A percentile compares a stretch with the other conserved stretches of the same genome.
These are phyloP conservation scores for Catostylus mosaicus DNA, from an alignment of 30 jellyfish, hydroid and myxozoan genomes.

Conservation along the genomic window DNA sequence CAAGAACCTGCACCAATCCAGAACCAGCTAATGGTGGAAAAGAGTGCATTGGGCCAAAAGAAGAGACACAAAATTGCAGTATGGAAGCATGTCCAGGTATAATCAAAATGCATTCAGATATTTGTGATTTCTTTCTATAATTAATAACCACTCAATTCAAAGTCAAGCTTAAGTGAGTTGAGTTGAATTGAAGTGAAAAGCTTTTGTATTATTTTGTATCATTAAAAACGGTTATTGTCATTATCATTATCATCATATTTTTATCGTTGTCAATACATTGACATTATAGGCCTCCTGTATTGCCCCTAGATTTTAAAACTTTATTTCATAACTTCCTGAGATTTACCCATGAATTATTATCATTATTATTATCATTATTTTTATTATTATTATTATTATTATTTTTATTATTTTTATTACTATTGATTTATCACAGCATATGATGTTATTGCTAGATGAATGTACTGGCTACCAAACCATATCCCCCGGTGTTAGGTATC, in stretches of 20 bases:
- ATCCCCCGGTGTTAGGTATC: conserved; percentile 29
- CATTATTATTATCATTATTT: no score
- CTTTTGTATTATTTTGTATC: no score
- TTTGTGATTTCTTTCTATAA: background rate
- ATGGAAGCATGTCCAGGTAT: conserved; percentile 56
- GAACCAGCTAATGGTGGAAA: conserved; percentile 65
- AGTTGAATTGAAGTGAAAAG: background rate
- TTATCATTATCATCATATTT: no score
- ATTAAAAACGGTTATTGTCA: no score
- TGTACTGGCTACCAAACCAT: conserved; percentile 11
- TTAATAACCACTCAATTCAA: background rate
- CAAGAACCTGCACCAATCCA: conserved; percentile 48
- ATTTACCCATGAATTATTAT: no score
- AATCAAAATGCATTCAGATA: background rate
- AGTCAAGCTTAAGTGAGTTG: background rate
- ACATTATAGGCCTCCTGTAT: no score
- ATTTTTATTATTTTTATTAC: no score
- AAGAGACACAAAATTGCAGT: conserved; percentile 19
- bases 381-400: no score
- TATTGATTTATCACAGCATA: no score
- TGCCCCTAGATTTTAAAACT: no score
- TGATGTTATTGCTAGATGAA: conserved; percentile 40
- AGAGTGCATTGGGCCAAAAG: conserved; percentile 43
- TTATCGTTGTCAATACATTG: no score
- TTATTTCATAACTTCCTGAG: no score